Conservation (phyloP, 2,888 invertebrate genomes). For the Lordiphosa andalusiaca region DNA sequence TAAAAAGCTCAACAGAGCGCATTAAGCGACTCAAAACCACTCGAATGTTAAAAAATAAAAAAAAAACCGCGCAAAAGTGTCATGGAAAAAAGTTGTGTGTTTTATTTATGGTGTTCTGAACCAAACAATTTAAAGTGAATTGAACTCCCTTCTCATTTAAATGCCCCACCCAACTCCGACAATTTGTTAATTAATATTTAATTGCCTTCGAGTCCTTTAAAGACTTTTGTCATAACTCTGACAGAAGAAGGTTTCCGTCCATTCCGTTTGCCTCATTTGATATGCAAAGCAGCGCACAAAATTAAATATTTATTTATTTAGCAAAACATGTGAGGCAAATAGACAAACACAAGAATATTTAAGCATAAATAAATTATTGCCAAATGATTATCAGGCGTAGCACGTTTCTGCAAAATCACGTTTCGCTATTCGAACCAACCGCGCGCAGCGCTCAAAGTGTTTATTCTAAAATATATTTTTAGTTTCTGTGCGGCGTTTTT, state of each 20-base stretch:
- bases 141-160: background rate
- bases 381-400: slow-evolving; percentile 46
- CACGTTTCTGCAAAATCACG: slow-evolving; percentile 71
- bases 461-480: slow-evolving; percentile 16
- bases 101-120: slow-evolving; percentile 18
- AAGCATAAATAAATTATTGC: slow-evolving; percentile 27
- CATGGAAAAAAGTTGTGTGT: slow-evolving; percentile 11
- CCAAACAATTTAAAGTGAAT: slow-evolving; percentile 11
- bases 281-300: slow-evolving; percentile 25
- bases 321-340: slow-evolving; percentile 16
- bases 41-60: slow-evolving; percentile 53
- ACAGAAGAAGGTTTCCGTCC: no score
- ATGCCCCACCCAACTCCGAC: background rate
- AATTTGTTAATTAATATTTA: slow-evolving; percentile 4
- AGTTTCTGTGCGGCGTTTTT: slow-evolving; percentile 1
- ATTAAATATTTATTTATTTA: slow-evolving; percentile 37
- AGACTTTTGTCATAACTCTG: no score
- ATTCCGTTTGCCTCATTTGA: slow-evolving; percentile 9
- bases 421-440: slow-evolving; percentile 42
- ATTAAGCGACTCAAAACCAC: slow-evolving; percentile 59
- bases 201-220: background rate
- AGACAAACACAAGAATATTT: slow-evolving; percentile 12
- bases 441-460: slow-evolving; percentile 3
- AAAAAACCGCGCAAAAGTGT: background rate
- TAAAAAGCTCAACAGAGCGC: slow-evolving; percentile 51